These are phyloP conservation scores for Semibalanus balanoides DNA, from an alignment of 1,140 invertebrate genomes.

Conservation along the genomic window DNA sequence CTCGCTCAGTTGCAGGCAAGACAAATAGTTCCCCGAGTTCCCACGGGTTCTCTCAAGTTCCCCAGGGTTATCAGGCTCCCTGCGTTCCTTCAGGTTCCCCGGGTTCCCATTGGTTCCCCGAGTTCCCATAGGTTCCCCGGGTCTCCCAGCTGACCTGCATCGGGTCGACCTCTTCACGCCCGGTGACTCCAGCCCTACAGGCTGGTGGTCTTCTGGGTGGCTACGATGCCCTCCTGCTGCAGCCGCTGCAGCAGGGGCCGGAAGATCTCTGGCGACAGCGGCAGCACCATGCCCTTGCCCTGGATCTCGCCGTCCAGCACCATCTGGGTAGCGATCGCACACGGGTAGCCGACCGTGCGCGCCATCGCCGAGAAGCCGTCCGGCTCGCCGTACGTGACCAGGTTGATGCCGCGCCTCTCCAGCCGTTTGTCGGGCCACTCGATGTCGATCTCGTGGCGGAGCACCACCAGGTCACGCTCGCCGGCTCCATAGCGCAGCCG, in stretches of 20 bases:
- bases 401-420: conserved; percentile 74
- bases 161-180: too few species aligned
- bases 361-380: conserved; percentile 92
- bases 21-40: too few species aligned
- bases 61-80: too few species aligned
- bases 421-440: conserved; percentile 72
- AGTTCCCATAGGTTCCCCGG: too few species aligned
- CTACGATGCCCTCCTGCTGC: conserved; percentile 64
- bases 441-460: conserved; percentile 85
- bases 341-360: conserved; percentile 87
- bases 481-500: conserved; percentile 60
- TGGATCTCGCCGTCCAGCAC: conserved; percentile 75
- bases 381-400: conserved; percentile 81
- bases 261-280: conserved; percentile 81
- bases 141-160: too few species aligned
- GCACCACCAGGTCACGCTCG: conserved; percentile 85
- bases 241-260: conserved; percentile 72
- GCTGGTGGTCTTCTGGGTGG: conserved; percentile 43
- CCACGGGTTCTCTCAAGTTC: too few species aligned
- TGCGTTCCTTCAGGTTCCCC: too few species aligned
- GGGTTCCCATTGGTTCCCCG: too few species aligned
- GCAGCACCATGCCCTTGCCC: conserved; percentile 75
- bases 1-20: too few species aligned
- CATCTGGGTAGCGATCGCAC: conserved; percentile 95
- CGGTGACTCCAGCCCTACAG: conserved; percentile 14